phyloP scores from a whole-genome alignment of 2,888 invertebrate genomes.

The Caenorhabditis japonica region DNA sequence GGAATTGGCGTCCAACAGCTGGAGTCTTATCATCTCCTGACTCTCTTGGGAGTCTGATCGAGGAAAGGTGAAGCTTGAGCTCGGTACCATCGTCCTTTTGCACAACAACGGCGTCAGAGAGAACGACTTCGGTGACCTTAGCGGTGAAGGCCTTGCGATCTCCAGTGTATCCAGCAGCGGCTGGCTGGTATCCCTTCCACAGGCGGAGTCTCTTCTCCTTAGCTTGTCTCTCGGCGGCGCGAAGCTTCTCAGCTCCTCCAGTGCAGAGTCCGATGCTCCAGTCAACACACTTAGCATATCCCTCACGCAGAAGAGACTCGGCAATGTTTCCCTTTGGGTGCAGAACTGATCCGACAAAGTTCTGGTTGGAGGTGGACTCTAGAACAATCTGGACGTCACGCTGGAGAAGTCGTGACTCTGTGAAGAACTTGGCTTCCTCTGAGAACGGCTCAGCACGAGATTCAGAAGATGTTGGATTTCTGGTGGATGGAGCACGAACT shows the following conservation, averaged over 20 bases:
- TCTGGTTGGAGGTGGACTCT: slow-evolving; percentile 92
- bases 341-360: slow-evolving; percentile 91
- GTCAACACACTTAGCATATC: slow-evolving; percentile 93
- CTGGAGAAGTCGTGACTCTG: slow-evolving; percentile 91
- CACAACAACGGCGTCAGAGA: slow-evolving; percentile 92
- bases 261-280: slow-evolving; percentile 90
- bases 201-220: slow-evolving; percentile 89
- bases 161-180: slow-evolving; percentile 56
- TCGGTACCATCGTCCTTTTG: slow-evolving; percentile 85
- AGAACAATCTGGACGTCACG: slow-evolving; percentile 88
- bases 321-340: slow-evolving; percentile 92
- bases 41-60: slow-evolving; percentile 88
- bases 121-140: slow-evolving; percentile 86
- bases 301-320: slow-evolving; percentile 88
- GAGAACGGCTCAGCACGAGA: slow-evolving; percentile 82
- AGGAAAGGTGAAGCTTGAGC: slow-evolving; percentile 94
- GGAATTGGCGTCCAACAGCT: slow-evolving; percentile 69
- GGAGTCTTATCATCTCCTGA: slow-evolving; percentile 55
- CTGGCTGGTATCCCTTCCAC: slow-evolving; percentile 91
- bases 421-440: slow-evolving; percentile 93
- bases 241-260: slow-evolving; percentile 86
- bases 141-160: slow-evolving; percentile 67
- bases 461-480: slow-evolving; percentile 48
- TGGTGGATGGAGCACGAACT: slow-evolving; percentile 80
- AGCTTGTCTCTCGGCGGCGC: slow-evolving; percentile 87